Evolutionary conservation across 2,113 vertebrate genomes (phyloP), one percentile per base, ranked within the genome.

Genomic region (Bettongia penicillata): DNA sequence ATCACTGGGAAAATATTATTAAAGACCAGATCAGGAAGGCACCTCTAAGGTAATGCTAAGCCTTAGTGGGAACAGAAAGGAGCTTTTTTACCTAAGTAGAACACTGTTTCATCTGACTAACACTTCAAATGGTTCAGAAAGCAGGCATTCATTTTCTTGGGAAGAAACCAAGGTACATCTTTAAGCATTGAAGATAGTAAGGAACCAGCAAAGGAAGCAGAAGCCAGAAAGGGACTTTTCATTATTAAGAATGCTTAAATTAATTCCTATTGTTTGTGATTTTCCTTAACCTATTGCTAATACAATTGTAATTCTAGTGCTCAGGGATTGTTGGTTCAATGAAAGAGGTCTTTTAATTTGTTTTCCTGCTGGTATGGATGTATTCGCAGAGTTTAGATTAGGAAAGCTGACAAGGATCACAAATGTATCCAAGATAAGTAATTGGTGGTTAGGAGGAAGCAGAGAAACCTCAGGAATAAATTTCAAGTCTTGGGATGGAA

Each of bases 121-220:
- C 11, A 5, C 24, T 93, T 93, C 91, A 93, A 28, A 47, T 49
- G 50, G 53, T 94, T 93, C 43, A 94, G 93, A 95, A 57, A 37
- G 16, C 53, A 52, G 26, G 7, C 8, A 9, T 28, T 25, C 68
- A 10, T 5, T 93, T 95, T 96, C 91, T 90, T 84, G 89, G 95
- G 26, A 96, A 51, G 57, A 52, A 97, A 3, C 26, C 68, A 91
- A 49, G 92, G 89, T 57, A 77, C 47, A 92, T 57, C 43, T 53
- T 91, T 93, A 51, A 14, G 25, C 89, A 49, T 48, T 94, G 61
- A 96, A 92, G 95, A 28, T 55, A 95, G 14, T 48, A 95, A 91
- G 25, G 53, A 77, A 61, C 8, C 28, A 22, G n/a, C 53, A 92
- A 91, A 95, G 89, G 47, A 95, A 91, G 92, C 43, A 89, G 96